Evolutionary conservation across 2,888 invertebrate species (phyloP), one percentile per base, ranked within the genome.

Genomic region (Neocrepidodera transversa): DNA sequence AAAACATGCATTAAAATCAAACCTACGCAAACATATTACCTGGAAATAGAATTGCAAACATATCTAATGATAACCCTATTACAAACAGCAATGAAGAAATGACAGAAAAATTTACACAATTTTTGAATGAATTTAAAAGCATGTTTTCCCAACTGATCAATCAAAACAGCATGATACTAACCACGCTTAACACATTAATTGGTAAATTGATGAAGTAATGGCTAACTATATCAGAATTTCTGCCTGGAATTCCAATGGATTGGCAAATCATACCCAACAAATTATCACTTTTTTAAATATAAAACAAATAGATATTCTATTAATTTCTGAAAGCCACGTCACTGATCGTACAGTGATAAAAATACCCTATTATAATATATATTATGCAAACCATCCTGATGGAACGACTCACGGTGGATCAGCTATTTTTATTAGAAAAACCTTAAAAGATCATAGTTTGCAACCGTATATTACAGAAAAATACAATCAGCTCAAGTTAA

Each of bases 101-200:
- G 3, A 5, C 16, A 38, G 8, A 38, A 1, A 38, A 38, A 35
- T 14, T 35, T 13, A 35, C 35, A 14, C 30, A 35, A 8, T 35
- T 35, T 8, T 14, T 35, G 5, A 35, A 35, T 13, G 35, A 35
- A 35, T 35, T 35, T 35, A 35, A 35, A 35, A 26, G 17, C 1
- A 32, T 5, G 16, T 18, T 26, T 3, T 36, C 20, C 2, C 36
- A 51, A 51, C 20, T 38, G 17, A 8, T 18, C 4, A 30, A 14
- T 2, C 36, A 38, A 38, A 51, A 51, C 20, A 38, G 16, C 28
- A 16, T 51, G 38, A 51, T 30, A 10, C 10, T 35, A 48, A 48
- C 2, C 16, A 28, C 56, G 63, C 32, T 32, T 3, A 13, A 2
- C 2, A n/a, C 32, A 2, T 2, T 32, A 2, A 13, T 32, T 4